Base-by-base conservation (phyloP, 2,888 invertebrate species). In the Myopa tessellatipennis region DNA sequence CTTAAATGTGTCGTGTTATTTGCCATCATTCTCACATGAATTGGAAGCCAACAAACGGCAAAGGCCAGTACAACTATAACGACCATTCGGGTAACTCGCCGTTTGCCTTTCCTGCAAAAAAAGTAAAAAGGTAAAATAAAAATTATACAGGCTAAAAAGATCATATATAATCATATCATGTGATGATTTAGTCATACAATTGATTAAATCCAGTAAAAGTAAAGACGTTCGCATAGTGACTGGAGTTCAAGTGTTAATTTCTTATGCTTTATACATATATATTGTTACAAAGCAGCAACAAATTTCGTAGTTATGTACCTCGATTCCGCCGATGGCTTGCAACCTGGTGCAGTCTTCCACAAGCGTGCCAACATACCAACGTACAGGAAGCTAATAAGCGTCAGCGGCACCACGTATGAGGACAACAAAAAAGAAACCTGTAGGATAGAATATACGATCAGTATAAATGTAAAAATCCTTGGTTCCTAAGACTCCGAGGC, bases 41-140 rank as follows among this genome's bases (percentile, higher is more conserved):
- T 95, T 40, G 98, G 98, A 85, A 95, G 93, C 98, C 98, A 98
- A 90, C 97, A 97, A 63, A 96, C 91, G 34, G 97, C 97, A 89
- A 98, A 98, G 70, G 96, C 96, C 74, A 96, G 93, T 1, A 97
- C 96, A 74, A 97, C 96, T 74, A 96, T 94, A 79, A 97, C 93
- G 34, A 98, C 97, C 94, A 98, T 94, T 81, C 96, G 92, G 7
- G 98, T 98, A 55, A 97, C 98, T 82, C 96, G 92, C 89, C 94
- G 94, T 90, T 96, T 95, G 80, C 96, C 95, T 81, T 95, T 92
- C 80, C 95, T 92, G 78, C 5, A 74, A 61, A 18, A 34, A 12
- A 73, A 55, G 58, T 4, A 26, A 36, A n/a, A 12, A 63, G 52
- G 55, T 26, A 40, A 72, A 69, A 40, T 45, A 45, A 45, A 45